phyloP scores from a whole-genome alignment of 2,888 invertebrate genomes.

The Sipha maydis region DNA sequence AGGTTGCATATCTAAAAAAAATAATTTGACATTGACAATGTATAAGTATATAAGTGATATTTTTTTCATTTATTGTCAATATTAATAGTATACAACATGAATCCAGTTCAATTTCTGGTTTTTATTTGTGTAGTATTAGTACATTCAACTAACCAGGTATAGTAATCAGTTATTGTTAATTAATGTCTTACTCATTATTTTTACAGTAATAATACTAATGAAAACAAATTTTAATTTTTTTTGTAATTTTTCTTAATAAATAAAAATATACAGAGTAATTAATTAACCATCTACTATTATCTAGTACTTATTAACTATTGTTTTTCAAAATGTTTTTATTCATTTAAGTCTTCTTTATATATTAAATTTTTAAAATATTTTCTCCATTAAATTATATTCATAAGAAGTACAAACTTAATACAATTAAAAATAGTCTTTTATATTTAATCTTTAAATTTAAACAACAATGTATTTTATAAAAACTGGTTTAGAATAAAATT shows the following conservation, averaged over 20 bases:
- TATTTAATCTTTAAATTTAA: too few species aligned
- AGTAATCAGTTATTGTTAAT: slow-evolving; percentile 26
- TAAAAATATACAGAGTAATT: neutral
- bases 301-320: neutral
- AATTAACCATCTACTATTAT: neutral
- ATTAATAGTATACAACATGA: slow-evolving; percentile 3
- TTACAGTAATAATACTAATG: neutral
- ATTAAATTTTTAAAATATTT: too few species aligned
- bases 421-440: too few species aligned
- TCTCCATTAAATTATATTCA: too few species aligned
- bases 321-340: neutral
- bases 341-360: neutral
- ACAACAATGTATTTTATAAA: too few species aligned
- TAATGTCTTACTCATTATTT: slow-evolving; percentile 16
- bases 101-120: slow-evolving; percentile 3
- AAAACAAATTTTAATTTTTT: neutral
- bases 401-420: too few species aligned
- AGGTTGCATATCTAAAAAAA: neutral
- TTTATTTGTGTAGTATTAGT: slow-evolving; percentile 12
- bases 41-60: neutral
- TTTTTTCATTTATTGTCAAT: neutral
- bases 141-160: slow-evolving; percentile 24
- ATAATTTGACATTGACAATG: neutral
- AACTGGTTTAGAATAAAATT: too few species aligned
- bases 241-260: neutral